Base-by-base conservation (phyloP, 1,140 invertebrate genomes). In the Nasonia giraulti region DNA sequence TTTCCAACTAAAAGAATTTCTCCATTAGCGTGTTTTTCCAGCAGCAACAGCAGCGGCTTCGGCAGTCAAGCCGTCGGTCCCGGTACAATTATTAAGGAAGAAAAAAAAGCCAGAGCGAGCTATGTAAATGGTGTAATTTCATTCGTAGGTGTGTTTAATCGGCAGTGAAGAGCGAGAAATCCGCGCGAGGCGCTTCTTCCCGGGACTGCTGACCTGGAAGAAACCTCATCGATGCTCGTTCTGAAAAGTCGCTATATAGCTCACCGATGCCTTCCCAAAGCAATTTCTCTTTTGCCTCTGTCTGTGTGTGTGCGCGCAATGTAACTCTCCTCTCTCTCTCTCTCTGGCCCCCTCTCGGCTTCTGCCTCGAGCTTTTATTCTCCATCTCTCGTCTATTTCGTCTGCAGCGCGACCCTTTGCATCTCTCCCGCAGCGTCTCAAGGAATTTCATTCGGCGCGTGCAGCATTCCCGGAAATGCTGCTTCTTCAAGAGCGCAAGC, bases 201-300 rank as follows among this genome's bases (percentile, higher is more conserved):
- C 44, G 12, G 10, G 82, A 40, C 55, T 23, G 50, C 31, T 80
- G 85, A 78, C 80, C 75, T 69, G 79, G 83, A 84, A 80, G 66
- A 84, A 80, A 75, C 33, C 77, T 75, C 78, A 80, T 80, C 77
- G 77, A 86, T 79, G 83, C 84, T 84, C 66, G 68, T 83, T 86
- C 86, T 68, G 76, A 84, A 84, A 88, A 88, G 85, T 87, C 85
- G 84, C 83, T 82, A 84, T 84, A 83, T 76, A 86, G 79, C 27
- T 1, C 27, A 27, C 27, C 79, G 78, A 76, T 20, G 66, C 17
- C 55, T 76, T 31, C 12, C 75, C 23, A 37, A 82, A 82, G 78
- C 83, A 85, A 87, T 86, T 88, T 80, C 44, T 47, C 69, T 73
- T 78, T 73, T 74, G 76, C 69, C 27, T 77, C 6, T 62, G 5